Base-by-base conservation (phyloP, 2,113 vertebrate genomes). In the Pomatostomus ruficeps region DNA sequence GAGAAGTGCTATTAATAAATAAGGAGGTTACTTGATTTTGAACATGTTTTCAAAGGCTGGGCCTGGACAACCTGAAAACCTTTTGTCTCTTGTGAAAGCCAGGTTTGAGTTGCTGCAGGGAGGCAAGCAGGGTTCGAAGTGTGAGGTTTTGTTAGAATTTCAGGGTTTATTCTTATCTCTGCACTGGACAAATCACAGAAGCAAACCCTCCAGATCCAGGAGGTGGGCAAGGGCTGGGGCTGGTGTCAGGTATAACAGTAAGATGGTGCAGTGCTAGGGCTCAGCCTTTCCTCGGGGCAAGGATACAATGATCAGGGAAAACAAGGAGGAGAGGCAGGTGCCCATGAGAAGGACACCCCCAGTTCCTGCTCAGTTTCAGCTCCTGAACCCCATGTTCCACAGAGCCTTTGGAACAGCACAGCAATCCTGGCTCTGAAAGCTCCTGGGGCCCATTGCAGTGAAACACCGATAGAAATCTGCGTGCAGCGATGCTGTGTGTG, bases 291-390 rank as follows among this genome's bases (percentile, higher is more conserved):
- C 35, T 7, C 0, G 1, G 22, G 13, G 12, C 31, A 26, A 11
- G 12, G 51, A 40, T 65, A 29, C 19, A 8, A 33, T 0, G 1
- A 10, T 11, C 51, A 12, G 36, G 20, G 31, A 52, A 52, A 33
- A 61, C 0, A 0, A 78, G 36, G n/a, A 72, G 40, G 24, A 35
- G 43, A 81, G 48, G 46, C 20, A 71, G 58, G 14, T 33, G 46
- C 21, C 67, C 0, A 0, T 38, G 45, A n/a, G 31, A 16, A n/a
- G 20, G 18, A 70, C 6, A 22, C 2, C 10, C 19, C 3, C 1
- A 35, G 21, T 8, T 14, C 23, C 25, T 11, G 1, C 24, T 70
- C 31, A 20, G 36, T 38, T 59, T 43, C 28, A 43, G 63, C 45
- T 85, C 2, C 52, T 48, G 51, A 62, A 4, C 6, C 48, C 14